phyloP scores from a whole-genome alignment of 2,113 vertebrate species.

The Corythoichthys intestinalis region DNA sequence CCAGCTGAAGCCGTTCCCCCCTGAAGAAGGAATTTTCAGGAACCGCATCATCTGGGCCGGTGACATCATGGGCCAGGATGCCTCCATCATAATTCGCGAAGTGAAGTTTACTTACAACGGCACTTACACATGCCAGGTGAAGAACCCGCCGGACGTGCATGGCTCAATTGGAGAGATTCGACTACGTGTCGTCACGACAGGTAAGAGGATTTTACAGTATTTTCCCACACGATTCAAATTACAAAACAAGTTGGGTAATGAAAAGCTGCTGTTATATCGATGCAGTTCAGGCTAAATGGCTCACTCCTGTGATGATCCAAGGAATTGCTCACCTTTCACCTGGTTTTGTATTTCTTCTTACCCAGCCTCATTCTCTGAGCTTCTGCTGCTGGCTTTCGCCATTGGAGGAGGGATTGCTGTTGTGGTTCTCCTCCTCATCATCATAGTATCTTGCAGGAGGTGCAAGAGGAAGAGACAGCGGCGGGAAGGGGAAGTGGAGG shows the following conservation, averaged over 20 bases:
- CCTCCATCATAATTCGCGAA: constrained; percentile 78
- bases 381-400: constrained; percentile 77
- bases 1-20: constrained; percentile 68
- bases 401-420: constrained; percentile 76
- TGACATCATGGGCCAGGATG: constrained; percentile 76
- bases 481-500: constrained; percentile 47
- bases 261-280: not conserved
- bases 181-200: constrained; percentile 78
- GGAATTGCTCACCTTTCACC: not conserved
- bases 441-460: constrained; percentile 68
- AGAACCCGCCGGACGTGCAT: constrained; percentile 85
- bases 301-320: not conserved
- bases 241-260: not conserved
- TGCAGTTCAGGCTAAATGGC: not conserved
- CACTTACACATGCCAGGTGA: constrained; percentile 87
- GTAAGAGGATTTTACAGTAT: constrained; percentile 35
- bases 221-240: not conserved
- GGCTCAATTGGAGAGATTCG: constrained; percentile 78
- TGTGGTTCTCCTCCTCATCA: constrained; percentile 74
- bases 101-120: constrained; percentile 86
- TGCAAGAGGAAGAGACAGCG: constrained; percentile 62
- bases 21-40: constrained; percentile 72
- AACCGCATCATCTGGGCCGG: constrained; percentile 81
- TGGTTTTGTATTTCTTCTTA: not conserved
- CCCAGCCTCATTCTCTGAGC: constrained; percentile 84